Conservation (phyloP, 2,797 vertebrate species). For the Hoplostethus mediterraneus region DNA sequence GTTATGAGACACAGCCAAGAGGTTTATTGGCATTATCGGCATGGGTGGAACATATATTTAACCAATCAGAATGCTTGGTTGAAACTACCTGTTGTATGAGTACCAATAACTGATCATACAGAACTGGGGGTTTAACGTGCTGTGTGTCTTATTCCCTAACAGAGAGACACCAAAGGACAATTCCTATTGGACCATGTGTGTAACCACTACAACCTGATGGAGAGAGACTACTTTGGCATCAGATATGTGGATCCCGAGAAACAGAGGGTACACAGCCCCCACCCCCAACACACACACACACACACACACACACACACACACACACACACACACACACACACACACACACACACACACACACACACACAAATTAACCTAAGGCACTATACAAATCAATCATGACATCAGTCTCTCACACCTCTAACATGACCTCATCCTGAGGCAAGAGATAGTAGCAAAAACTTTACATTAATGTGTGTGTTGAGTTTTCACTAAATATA, state of each 20-base stretch:
- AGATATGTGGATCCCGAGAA: conserved; percentile 98
- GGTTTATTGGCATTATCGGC: conserved; percentile 25
- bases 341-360: not conserved
- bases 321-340: not conserved
- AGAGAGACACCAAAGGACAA: conserved; percentile 98
- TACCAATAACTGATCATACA: not conserved
- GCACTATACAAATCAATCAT: not conserved
- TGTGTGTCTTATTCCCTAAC: conserved; percentile 74
- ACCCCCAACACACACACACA: not conserved
- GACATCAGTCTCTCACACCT: not conserved
- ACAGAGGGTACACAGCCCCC: conserved; percentile 88
- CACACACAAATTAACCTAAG: not conserved
- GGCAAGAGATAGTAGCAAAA: no score
- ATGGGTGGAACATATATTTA: not conserved
- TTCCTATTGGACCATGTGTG: conserved; percentile 96
- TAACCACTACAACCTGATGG: conserved; percentile 97
- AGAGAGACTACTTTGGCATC: conserved; percentile 98
- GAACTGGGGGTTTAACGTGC: not conserved
- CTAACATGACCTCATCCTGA: no score
- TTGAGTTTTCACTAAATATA: no score
- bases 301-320: no score
- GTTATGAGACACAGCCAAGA: conserved; percentile 15
- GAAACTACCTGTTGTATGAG: not conserved
- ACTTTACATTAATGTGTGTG: no score
- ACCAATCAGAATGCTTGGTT: not conserved